Evolutionary conservation across 1,140 invertebrate species (phyloP).

Genomic region (Schlechtendalia chinensis): DNA sequence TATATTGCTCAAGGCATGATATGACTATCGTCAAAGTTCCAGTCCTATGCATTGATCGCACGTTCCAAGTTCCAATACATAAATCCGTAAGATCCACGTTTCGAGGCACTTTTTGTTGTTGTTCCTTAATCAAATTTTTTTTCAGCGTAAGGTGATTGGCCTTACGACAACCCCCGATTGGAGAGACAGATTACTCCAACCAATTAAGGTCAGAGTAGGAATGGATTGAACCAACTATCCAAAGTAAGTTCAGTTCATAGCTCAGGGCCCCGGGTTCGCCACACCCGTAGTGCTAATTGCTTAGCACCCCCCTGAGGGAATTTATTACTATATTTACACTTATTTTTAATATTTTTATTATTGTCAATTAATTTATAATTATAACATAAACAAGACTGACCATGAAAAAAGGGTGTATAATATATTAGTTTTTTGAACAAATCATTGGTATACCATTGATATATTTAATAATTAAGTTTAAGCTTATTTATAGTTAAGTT

Average conservation of each 20-base stretch:
- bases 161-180: too few species aligned
- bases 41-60: neutral
- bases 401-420: neutral
- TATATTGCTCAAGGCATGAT: constrained; percentile 3
- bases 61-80: constrained; percentile 13
- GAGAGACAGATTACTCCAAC: too few species aligned
- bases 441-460: constrained; percentile 6
- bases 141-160: too few species aligned
- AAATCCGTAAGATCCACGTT: neutral
- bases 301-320: too few species aligned
- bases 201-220: too few species aligned
- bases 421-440: constrained; percentile 14
- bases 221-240: too few species aligned
- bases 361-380: neutral
- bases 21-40: constrained; percentile 11
- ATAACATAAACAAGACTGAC: neutral
- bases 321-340: constrained; percentile 6
- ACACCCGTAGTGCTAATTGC: too few species aligned
- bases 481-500: too few species aligned
- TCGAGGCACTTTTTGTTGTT: constrained; percentile 15
- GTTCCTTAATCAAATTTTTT: too few species aligned
- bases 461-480: constrained; percentile 6
- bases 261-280: too few species aligned
- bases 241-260: too few species aligned
- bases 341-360: constrained; percentile 5